These are phyloP conservation scores for Hermodice carunculata DNA, from an alignment of 2,888 invertebrate species.

Conservation along the genomic window DNA sequence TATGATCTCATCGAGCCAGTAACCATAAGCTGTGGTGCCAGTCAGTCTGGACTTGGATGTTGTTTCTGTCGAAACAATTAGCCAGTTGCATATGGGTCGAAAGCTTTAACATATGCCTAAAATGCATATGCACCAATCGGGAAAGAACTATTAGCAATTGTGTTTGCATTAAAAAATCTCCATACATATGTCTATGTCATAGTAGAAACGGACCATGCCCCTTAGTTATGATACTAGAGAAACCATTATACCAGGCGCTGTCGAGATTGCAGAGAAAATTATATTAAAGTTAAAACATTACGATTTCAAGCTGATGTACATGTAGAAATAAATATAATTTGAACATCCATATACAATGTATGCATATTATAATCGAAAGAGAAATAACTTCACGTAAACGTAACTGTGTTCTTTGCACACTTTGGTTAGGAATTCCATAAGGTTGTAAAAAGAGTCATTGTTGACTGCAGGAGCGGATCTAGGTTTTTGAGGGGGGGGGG, in stretches of 20 bases:
- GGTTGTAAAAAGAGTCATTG: too few species aligned
- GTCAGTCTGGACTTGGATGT: constrained; percentile 17
- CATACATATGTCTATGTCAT: too few species aligned
- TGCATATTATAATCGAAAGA: too few species aligned
- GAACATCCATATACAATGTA: too few species aligned
- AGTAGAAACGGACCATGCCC: constrained; percentile 34
- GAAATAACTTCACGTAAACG: too few species aligned
- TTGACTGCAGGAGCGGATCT: too few species aligned
- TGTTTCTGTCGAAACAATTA: constrained; percentile 4
- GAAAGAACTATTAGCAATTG: constrained; percentile 28
- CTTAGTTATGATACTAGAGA: constrained; percentile 30
- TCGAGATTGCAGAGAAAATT: constrained; percentile 28
- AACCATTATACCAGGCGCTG: constrained; percentile 25
- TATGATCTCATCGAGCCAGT: constrained; percentile 1
- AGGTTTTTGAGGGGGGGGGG: too few species aligned
- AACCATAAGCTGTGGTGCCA: constrained; percentile 7
- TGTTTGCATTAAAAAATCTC: constrained; percentile 21
- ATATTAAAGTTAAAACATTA: constrained; percentile 24
- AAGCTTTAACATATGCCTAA: constrained; percentile 19
- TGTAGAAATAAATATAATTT: too few species aligned
- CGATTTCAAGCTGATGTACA: constrained; percentile 28
- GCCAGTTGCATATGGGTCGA: constrained; percentile 22
- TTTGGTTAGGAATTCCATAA: too few species aligned
- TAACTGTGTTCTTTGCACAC: too few species aligned
- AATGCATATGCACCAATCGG: constrained; percentile 29